phyloP scores from a whole-genome alignment of 2,113 vertebrate genomes.

The Lepus americanus region DNA sequence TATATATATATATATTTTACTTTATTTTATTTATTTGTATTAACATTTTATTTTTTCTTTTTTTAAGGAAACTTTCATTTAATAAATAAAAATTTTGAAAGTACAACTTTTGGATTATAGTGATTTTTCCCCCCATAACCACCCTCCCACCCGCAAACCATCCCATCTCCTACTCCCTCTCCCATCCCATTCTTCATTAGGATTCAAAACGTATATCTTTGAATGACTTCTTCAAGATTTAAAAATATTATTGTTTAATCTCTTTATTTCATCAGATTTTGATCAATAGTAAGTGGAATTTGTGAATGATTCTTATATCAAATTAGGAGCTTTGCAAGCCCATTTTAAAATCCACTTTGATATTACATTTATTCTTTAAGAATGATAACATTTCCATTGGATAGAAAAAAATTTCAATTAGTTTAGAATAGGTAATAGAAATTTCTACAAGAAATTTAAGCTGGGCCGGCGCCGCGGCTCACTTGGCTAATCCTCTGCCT shows the following conservation, averaged over 20 bases:
- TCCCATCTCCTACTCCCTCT: too few relatives aligned
- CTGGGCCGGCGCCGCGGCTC: too few relatives aligned
- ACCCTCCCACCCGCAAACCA: too few relatives aligned
- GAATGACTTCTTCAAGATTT: slow-evolving; percentile 12
- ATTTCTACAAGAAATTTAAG: slow-evolving; percentile 14
- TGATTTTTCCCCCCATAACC: too few relatives aligned
- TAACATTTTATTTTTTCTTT: too few relatives aligned
- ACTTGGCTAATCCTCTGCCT: too few relatives aligned
- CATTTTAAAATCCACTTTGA: slow-evolving; percentile 18
- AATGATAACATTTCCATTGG: not conserved
- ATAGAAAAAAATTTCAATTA: slow-evolving; percentile 1
- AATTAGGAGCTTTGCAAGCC: not conserved
- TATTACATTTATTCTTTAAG: slow-evolving; percentile 49
- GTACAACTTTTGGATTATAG: too few relatives aligned
- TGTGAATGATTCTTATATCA: not conserved
- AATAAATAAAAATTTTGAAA: too few relatives aligned
- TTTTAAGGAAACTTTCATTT: too few relatives aligned
- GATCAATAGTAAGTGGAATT: slow-evolving; percentile 15
- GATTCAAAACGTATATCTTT: not conserved
- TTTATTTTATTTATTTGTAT: too few relatives aligned
- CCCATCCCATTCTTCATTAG: too few relatives aligned
- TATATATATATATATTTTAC: not conserved
- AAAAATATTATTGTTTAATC: not conserved
- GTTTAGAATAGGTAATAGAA: slow-evolving; percentile 49
- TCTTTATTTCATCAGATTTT: slow-evolving; percentile 2